Base-by-base conservation (phyloP, 2,888 invertebrate species). In the Thysanoteuthis rhombus region DNA sequence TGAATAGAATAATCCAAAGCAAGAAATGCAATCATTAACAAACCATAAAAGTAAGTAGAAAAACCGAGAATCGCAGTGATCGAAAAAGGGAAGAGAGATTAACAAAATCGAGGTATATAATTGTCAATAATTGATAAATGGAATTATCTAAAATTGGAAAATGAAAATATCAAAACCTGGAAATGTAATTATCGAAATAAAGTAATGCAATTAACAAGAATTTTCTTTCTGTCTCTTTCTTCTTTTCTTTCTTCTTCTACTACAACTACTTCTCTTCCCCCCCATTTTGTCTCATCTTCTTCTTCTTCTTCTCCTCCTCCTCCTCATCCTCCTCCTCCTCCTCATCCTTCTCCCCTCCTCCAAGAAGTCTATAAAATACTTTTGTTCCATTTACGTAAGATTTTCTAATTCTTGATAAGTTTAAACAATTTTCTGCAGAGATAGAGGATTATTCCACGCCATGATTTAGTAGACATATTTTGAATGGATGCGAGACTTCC, bases 361-460 rank as follows among this genome's bases (percentile, higher is more conserved):
- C 8, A 6, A 58, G 10, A 58, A 28, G 58, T 28, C 58, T n/a
- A 10, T 75, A n/a, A 75, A 75, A 75, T 75, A 36, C 75, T n/a
- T 75, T n/a, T 75, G n/a, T 75, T 75, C 75, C 75, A 75, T 75
- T 75, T 75, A 75, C 75, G 19, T 75, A 75, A n/a, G n/a, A 75
- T 75, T 75, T 75, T 75, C n/a, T n/a, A 75, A 75, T 75, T 75
- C 75, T 75, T 75, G n/a, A 75, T 75, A 75, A n/a, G n/a, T 75
- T 75, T 75, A 75, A 75, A 75, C 75, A 36, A 75, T 75, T n/a
- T 75, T 75, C n/a, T 75, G 75, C 75, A 75, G 36, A 36, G 36
- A 75, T 36, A 75, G n/a, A n/a, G n/a, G 75, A 75, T 75, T n/a
- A 75, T 75, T 75, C 75, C n/a, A n/a, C 75, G n/a, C n/a, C n/a